Percentiles rank a stretch among this genome's conserved stretches.
phyloP scores from a whole-genome alignment of 2,113 vertebrate genomes.

The Nycticryphes semicollaris region DNA sequence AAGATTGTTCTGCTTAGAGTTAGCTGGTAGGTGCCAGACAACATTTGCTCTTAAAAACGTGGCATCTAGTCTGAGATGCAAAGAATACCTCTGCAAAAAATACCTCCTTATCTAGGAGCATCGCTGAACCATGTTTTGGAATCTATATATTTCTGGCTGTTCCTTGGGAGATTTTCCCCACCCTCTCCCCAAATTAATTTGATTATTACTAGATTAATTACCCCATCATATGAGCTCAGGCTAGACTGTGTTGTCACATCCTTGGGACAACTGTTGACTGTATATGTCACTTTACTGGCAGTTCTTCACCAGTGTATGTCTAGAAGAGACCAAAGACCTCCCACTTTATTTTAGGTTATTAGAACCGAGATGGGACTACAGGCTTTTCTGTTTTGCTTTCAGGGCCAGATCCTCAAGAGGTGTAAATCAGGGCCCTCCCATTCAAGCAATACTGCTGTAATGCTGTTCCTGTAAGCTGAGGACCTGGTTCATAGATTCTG shows the following conservation, averaged over 20 bases:
- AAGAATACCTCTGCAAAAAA: background rate
- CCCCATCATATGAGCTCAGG: background rate
- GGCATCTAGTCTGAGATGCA: background rate
- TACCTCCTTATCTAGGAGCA: background rate
- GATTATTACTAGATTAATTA: background rate
- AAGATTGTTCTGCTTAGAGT: background rate
- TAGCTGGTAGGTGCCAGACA: background rate
- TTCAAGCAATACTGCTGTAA: background rate
- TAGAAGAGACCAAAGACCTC: background rate
- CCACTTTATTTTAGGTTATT: background rate
- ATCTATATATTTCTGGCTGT: background rate
- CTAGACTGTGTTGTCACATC: background rate
- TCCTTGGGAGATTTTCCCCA: background rate
- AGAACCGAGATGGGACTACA: background rate
- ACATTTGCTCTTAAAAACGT: background rate
- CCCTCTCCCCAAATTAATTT: background rate
- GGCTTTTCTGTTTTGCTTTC: background rate
- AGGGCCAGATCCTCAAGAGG: background rate
- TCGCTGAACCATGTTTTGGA: background rate
- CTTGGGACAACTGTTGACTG: background rate
- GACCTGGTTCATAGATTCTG: background rate
- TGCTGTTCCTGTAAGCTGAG: background rate
- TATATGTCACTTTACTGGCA: background rate
- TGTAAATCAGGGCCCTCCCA: background rate
- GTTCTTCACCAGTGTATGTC: background rate